phyloP scores from a whole-genome alignment of 1,140 invertebrate species.

The Frieseomelitta varia region DNA sequence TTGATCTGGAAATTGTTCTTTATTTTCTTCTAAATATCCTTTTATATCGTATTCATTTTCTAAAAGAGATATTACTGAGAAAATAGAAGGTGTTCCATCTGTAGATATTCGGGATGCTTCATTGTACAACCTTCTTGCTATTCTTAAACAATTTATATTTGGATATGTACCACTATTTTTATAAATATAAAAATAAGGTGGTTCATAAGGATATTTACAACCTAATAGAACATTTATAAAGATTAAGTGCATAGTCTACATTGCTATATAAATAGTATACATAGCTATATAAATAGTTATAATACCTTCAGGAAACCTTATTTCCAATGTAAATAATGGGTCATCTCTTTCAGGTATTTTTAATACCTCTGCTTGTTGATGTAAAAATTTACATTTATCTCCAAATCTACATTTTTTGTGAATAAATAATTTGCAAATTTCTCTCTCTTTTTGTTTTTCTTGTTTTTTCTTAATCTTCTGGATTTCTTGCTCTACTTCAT shows the following conservation, averaged over 20 bases:
- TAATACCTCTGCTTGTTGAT: constrained; percentile 82
- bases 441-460: constrained; percentile 83
- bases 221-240: constrained; percentile 61
- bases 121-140: constrained; percentile 84
- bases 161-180: constrained; percentile 84
- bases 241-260: constrained; percentile 12
- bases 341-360: constrained; percentile 69
- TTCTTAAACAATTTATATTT: constrained; percentile 84
- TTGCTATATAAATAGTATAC: constrained; percentile 59
- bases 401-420: constrained; percentile 87
- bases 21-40: constrained; percentile 63
- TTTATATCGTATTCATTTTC: constrained; percentile 83
- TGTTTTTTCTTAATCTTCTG: constrained; percentile 66
- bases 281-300: constrained; percentile 58
- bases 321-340: constrained; percentile 85
- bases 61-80: constrained; percentile 86
- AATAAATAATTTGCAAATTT: constrained; percentile 86
- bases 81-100: constrained; percentile 87
- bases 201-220: constrained; percentile 87
- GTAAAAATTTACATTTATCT: constrained; percentile 88
- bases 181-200: constrained; percentile 86
- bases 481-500: constrained; percentile 80
- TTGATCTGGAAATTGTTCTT: constrained; percentile 84
- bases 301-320: constrained; percentile 86
- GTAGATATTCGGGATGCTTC: constrained; percentile 85